These are phyloP conservation scores for Grantiella picta DNA, from an alignment of 2,113 vertebrate genomes.

Conservation along the genomic window DNA sequence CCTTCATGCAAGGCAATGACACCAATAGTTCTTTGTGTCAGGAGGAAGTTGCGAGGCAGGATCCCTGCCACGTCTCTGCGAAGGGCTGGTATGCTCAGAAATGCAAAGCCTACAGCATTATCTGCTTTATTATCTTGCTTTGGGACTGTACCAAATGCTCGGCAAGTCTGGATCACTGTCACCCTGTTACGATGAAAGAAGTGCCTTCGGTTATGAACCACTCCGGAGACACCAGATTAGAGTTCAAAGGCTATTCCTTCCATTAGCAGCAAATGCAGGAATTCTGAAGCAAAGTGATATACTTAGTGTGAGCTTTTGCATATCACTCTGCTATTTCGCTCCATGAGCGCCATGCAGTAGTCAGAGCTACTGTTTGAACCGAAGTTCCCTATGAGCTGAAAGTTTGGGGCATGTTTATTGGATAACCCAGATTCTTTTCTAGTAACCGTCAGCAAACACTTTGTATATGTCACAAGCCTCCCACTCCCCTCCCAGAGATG, in stretches of 20 bases:
- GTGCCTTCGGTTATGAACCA: slow-evolving; percentile 31
- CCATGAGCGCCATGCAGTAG: neutral
- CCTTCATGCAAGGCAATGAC: neutral
- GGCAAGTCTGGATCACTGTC: slow-evolving; percentile 40
- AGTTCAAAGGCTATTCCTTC: slow-evolving; percentile 57
- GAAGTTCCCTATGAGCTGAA: neutral
- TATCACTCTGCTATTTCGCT: slow-evolving; percentile 22
- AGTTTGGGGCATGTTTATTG: slow-evolving; percentile 17
- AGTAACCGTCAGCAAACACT: slow-evolving; percentile 43
- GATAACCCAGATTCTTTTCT: slow-evolving; percentile 44
- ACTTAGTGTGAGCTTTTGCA: slow-evolving; percentile 9
- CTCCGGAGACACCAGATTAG: slow-evolving; percentile 56
- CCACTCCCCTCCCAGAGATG: neutral
- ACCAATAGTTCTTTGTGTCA: neutral
- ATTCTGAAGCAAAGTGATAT: slow-evolving; percentile 44
- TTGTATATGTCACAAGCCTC: slow-evolving; percentile 46
- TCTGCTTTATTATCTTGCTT: slow-evolving; percentile 51
- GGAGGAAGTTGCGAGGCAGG: neutral
- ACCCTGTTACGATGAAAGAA: slow-evolving; percentile 60
- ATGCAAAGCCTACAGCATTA: neutral
- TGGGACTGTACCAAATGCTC: slow-evolving; percentile 46
- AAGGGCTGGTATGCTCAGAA: neutral
- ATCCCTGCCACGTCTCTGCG: neutral
- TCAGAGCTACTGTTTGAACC: slow-evolving; percentile 33
- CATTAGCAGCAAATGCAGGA: slow-evolving; percentile 48